These are phyloP conservation scores for Pangasius larnaudii DNA, from an alignment of 2,797 vertebrate genomes.

Conservation along the genomic window DNA sequence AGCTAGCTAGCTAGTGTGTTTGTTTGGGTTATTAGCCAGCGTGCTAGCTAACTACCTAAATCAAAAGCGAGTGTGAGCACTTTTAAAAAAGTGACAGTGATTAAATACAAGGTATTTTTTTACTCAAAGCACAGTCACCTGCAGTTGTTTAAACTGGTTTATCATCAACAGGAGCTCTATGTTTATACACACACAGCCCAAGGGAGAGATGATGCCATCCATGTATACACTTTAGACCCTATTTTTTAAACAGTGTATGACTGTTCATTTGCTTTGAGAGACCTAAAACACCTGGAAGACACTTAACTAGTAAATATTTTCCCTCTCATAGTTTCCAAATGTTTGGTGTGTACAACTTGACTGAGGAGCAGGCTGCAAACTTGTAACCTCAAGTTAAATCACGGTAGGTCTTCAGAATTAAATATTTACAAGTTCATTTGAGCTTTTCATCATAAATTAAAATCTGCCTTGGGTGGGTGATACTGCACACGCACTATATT, in stretches of 20 bases:
- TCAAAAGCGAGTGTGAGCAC: not conserved
- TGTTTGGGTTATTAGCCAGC: not conserved
- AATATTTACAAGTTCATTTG: not conserved
- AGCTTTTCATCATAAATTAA: not conserved
- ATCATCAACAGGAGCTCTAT: not conserved
- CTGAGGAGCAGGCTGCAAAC: not conserved
- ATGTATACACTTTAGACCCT: not conserved
- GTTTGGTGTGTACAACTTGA: not conserved
- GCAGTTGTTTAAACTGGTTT: not conserved
- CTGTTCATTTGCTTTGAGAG: not conserved
- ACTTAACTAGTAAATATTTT: not conserved
- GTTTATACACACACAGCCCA: not conserved
- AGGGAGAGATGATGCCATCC: not conserved
- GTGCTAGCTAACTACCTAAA: not conserved
- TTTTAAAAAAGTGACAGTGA: not conserved
- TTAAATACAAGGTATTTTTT: not conserved
- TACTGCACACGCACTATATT: not conserved
- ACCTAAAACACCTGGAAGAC: not conserved
- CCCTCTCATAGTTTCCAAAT: not conserved
- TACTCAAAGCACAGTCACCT: not conserved
- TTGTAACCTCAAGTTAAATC: not conserved
- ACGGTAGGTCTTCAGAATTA: constrained; percentile 1
- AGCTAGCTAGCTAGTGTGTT: constrained; percentile 13
- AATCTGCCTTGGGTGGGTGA: not conserved
- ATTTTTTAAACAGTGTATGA: not conserved